Evolutionary conservation across 2,113 vertebrate genomes (phyloP).

Genomic region (Gracilinanus agilis): DNA sequence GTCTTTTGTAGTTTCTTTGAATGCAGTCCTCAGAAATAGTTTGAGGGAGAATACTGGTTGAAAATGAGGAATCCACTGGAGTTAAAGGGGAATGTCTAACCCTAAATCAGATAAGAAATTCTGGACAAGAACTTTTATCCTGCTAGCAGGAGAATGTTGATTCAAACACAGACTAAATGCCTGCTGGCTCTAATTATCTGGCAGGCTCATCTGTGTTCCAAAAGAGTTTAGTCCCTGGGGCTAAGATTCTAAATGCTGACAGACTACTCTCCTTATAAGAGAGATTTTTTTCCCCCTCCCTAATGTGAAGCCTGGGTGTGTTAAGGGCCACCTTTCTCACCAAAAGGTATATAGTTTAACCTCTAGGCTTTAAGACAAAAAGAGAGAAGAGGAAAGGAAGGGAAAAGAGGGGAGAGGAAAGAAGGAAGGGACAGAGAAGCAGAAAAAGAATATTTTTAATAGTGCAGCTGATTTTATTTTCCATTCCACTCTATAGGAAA

Average conservation of each 20-base stretch:
- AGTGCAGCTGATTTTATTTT: background rate
- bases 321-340: background rate
- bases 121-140: background rate
- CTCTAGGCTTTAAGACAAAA: background rate
- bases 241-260: background rate
- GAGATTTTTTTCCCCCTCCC: background rate
- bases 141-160: background rate
- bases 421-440: background rate
- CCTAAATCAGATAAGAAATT: constrained; percentile 9
- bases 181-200: constrained; percentile 7
- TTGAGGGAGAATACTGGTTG: background rate
- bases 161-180: background rate
- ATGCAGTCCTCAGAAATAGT: background rate
- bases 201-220: background rate
- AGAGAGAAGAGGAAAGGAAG: background rate
- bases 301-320: background rate
- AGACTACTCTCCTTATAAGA: background rate
- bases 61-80: constrained; percentile 4
- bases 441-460: background rate
- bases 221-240: background rate
- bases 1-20: background rate
- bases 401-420: background rate
- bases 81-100: background rate
- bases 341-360: background rate
- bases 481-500: background rate